These are phyloP conservation scores for Flexamia atlantica DNA, from an alignment of 2,888 invertebrate species.

Conservation along the genomic window DNA sequence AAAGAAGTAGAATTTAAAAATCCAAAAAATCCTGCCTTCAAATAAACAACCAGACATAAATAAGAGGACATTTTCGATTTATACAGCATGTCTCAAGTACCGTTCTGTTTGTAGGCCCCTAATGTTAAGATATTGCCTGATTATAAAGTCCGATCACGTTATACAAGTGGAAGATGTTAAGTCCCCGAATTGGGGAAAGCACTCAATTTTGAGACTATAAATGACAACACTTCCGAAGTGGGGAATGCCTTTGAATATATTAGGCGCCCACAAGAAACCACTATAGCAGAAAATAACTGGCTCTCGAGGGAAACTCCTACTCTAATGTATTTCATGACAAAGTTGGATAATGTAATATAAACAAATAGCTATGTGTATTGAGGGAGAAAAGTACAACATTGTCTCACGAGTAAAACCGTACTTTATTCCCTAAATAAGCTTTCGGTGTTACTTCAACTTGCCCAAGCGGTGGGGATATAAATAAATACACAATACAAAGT, in stretches of 20 bases:
- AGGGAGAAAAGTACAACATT: too few species aligned
- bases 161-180: background rate
- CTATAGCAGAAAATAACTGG: background rate
- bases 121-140: background rate
- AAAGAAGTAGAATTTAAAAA: too few species aligned
- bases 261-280: background rate
- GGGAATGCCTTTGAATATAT: conserved; percentile 4
- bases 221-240: conserved; percentile 3
- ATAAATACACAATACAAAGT: too few species aligned
- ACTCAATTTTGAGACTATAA: conserved; percentile 16
- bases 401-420: too few species aligned
- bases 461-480: too few species aligned
- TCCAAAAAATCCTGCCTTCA: too few species aligned
- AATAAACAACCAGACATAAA: background rate
- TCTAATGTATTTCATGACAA: too few species aligned
- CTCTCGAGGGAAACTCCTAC: too few species aligned
- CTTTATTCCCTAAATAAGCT: too few species aligned
- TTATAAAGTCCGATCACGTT: background rate
- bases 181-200: background rate
- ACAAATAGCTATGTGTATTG: too few species aligned
- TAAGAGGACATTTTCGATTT: background rate
- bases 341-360: too few species aligned
- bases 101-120: background rate
- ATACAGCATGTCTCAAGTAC: background rate
- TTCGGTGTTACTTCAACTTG: too few species aligned